Conservation (phyloP, 2,113 vertebrate species). For the Todiramphus saurophagus region DNA sequence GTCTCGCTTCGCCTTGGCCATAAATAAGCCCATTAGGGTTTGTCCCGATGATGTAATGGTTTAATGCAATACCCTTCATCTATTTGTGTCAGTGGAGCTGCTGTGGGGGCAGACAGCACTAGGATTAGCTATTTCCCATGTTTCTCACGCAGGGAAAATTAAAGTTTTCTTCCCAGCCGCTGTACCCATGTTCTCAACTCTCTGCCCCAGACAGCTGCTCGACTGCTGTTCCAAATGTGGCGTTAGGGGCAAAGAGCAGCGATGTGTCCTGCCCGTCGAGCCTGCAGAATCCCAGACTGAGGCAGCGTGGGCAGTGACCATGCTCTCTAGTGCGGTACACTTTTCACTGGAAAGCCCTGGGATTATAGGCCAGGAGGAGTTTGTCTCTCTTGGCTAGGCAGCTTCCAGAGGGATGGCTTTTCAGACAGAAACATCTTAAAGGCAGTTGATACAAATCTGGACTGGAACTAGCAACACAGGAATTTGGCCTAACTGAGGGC, state of each 20-base stretch:
- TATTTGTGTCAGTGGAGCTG: constrained; percentile 5
- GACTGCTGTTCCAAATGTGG: not conserved
- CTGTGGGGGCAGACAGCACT: not conserved
- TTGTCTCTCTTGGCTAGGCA: not conserved
- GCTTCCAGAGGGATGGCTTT: not conserved
- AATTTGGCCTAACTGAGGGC: not conserved
- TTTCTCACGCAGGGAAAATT: not conserved
- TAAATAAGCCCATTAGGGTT: constrained; percentile 47
- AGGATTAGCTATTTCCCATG: not conserved
- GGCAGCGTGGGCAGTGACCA: not conserved
- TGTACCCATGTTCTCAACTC: not conserved
- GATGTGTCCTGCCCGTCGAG: not conserved
- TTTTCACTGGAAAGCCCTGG: not conserved
- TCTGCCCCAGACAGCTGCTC: not conserved
- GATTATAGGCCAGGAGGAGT: not conserved
- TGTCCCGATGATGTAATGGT: constrained; percentile 19
- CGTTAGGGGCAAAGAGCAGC: not conserved
- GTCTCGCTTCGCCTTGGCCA: not conserved
- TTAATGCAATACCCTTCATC: not conserved
- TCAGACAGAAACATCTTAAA: not conserved
- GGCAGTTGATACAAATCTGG: not conserved
- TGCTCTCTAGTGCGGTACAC: not conserved
- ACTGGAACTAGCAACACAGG: not conserved
- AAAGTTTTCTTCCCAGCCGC: not conserved
- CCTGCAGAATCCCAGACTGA: not conserved